Evolutionary conservation across 2,113 vertebrate species (phyloP), one percentile per base, ranked within the genome.

Genomic region (Apteryx mantelli): DNA sequence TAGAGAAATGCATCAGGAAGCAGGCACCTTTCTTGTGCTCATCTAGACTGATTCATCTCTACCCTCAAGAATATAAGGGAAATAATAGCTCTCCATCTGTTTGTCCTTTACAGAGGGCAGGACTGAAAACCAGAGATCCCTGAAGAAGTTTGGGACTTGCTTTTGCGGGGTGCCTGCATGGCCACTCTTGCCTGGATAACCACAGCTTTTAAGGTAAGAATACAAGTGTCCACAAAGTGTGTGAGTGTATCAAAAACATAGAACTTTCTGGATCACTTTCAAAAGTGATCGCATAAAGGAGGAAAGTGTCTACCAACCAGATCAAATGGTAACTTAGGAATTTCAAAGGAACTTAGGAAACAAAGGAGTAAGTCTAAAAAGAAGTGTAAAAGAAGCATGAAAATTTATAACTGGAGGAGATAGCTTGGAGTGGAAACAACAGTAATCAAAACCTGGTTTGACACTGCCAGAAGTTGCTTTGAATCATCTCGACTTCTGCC

Each of bases 201-300:
- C 40, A 24, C 1, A 53, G n/a, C n/a, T 66, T 92, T 53, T 63
- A 34, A 70, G 40, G 2, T 5, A 38, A 48, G 50, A 75, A 48
- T n/a, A n/a, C 0, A 0, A 4, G 18, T 14, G 7, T 46, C 38
- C 48, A 17, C 26, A 30, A 24, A 19, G 17, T 20, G 22, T 46
- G 15, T 3, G 1, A 46, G 44, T 24, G 5, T 24, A 44, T 48
- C 52, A 68, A 58, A 63, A 18, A 8, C 11, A 21, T 24, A 63
- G 82, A 79, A 63, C 28, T 30, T 7, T 3, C 19, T 21, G 24
- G 19, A 36, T 38, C 36, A 38, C 36, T 38, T 38, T 15, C 52
- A 30, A 66, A 70, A n/a, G 7, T 11, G 25, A 38, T 4, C 13
- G 24, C 19, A 22, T n/a, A 24, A 42, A 84, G 78, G 32, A 70